Evolutionary conservation across 2,888 invertebrate genomes (phyloP), one percentile per base, ranked within the genome.

Genomic region (Pyralis farinalis): DNA sequence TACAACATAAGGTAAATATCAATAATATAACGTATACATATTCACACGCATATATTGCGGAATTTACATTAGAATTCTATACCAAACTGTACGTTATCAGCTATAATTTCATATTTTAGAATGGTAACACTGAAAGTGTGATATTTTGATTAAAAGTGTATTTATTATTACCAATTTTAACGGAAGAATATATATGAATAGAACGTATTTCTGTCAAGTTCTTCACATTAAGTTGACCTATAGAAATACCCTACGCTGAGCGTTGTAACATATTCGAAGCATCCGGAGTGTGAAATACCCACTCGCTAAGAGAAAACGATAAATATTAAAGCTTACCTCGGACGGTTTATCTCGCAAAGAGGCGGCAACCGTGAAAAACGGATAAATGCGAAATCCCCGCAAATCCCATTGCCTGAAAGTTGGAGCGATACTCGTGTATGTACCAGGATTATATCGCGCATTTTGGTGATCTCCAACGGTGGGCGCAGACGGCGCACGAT

Each of bases 321-420:
- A 82, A 82, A 81, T 81, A 80, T 79, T 71, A 78, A 78, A 74
- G 77, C 78, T 75, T 76, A 73, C 75, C 66, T 66, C 54, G 60
- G 64, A 51, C 58, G 66, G 69, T 71, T 80, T 83, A 81, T 82
- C 80, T 69, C 72, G 48, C 54, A 53, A 50, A 46, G 59, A 55
- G 59, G 70, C 66, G 70, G 63, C 55, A 62, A 60, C 72, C 71
- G 74, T 77, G 75, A 73, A 76, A 78, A 82, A 75, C 75, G 79
- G 80, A 80, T 79, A 80, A 76, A 71, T 67, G 69, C 56, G 61
- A 54, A 63, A 77, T 74, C 72, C 74, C 56, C 58, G 51, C 56
- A 77, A 82, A 79, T 72, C 77, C 77, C 63, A 54, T 51, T 55
- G 57, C 59, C 52, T 58, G 62, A 63, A 67, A 70, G 63, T 72